These are phyloP conservation scores for Philereme vetulata DNA, from an alignment of 2,888 invertebrate genomes.

Conservation along the genomic window DNA sequence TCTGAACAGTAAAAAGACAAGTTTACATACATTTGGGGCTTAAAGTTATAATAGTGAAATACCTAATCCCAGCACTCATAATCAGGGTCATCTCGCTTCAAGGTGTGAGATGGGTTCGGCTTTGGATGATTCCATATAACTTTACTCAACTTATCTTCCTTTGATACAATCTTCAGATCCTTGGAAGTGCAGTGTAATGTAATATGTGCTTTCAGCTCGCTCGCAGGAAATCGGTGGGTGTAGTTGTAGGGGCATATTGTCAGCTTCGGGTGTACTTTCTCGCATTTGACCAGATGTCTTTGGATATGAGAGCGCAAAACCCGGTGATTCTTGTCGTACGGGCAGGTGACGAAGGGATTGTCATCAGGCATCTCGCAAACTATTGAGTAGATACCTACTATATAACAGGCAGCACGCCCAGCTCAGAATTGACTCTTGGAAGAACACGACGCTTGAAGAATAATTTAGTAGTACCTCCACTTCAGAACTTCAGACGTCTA, in stretches of 20 bases:
- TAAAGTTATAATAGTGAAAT: no score
- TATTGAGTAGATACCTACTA: no score
- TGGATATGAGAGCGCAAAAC: conserved; percentile 6
- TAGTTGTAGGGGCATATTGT: not conserved
- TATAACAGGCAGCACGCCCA: no score
- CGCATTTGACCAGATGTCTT: not conserved
- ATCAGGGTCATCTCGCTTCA: not conserved
- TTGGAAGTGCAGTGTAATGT: not conserved
- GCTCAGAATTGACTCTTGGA: no score
- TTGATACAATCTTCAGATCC: not conserved
- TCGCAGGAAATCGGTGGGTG: not conserved
- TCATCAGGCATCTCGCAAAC: not conserved
- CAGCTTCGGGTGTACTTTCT: not conserved
- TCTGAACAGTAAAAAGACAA: no score
- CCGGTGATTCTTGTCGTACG: not conserved
- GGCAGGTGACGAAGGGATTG: not conserved
- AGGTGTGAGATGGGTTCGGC: not conserved
- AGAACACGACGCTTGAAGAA: no score
- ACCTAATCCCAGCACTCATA: not conserved
- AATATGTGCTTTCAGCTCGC: not conserved
- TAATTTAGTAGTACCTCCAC: no score
- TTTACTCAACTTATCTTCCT: not conserved
- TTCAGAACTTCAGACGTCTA: no score
- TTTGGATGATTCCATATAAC: not conserved
- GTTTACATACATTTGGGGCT: no score